These are phyloP conservation scores for Plotosus lineatus DNA, from an alignment of 2,113 vertebrate species.

Conservation along the genomic window DNA sequence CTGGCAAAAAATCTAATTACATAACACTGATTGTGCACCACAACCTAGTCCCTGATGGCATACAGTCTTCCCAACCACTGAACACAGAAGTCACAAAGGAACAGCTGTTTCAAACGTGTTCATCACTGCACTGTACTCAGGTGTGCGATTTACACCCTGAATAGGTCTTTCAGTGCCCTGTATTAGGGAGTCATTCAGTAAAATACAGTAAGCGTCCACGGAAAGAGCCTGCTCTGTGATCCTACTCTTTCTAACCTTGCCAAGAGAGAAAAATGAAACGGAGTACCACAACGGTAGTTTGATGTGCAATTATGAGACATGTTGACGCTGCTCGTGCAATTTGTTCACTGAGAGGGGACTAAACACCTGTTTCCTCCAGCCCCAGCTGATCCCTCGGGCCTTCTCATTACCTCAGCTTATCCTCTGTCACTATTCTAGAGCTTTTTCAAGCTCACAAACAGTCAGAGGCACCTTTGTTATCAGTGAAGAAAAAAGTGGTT, in stretches of 20 bases:
- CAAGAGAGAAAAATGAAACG: conserved; percentile 58
- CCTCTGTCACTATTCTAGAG: conserved; percentile 53
- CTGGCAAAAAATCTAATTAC: conserved; percentile 51
- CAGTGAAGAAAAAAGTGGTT: conserved; percentile 1
- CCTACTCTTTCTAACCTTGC: conserved; percentile 49
- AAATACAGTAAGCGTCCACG: conserved; percentile 32
- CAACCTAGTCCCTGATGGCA: neutral
- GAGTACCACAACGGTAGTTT: conserved; percentile 44
- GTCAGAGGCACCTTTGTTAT: conserved; percentile 56
- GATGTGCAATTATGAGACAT: conserved; percentile 65
- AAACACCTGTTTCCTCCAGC: conserved; percentile 68
- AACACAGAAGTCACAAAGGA: conserved; percentile 64
- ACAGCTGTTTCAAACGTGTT: conserved; percentile 63
- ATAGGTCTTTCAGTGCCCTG: conserved; percentile 18
- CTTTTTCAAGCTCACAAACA: conserved; percentile 60
- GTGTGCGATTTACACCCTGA: conserved; percentile 37
- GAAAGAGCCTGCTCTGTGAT: conserved; percentile 45
- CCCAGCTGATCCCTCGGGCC: conserved; percentile 62
- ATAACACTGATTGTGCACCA: conserved; percentile 32
- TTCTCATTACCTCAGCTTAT: conserved; percentile 67
- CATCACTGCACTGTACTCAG: conserved; percentile 29
- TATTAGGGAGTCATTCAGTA: conserved; percentile 46
- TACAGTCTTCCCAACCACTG: conserved; percentile 49
- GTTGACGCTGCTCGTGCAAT: conserved; percentile 62
- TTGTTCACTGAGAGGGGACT: conserved; percentile 52